A percentile compares a stretch with the other conserved stretches of the same genome.
Evolutionary conservation across 2,797 vertebrate genomes (phyloP).

Genomic region (Eutrigla gurnardus): DNA sequence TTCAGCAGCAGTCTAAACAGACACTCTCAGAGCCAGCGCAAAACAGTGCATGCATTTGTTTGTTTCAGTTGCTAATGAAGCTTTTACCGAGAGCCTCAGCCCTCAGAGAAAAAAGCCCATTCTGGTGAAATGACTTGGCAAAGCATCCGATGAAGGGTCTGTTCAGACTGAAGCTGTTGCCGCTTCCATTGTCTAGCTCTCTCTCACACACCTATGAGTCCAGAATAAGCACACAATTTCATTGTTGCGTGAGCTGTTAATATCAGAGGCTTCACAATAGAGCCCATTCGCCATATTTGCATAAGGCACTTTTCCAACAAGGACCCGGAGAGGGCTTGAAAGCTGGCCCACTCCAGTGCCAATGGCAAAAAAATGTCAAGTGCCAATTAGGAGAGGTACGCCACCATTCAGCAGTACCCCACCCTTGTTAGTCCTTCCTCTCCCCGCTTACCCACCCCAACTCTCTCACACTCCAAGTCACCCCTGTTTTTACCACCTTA

Average conservation of each 20-base stretch:
- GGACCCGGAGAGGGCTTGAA: slow-evolving; percentile 85
- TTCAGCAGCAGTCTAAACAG: slow-evolving; percentile 69
- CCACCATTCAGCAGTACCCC: slow-evolving; percentile 84
- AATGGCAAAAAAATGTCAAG: slow-evolving; percentile 88
- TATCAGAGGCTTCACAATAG: slow-evolving; percentile 85
- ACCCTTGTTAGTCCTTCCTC: slow-evolving; percentile 77
- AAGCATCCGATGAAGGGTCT: slow-evolving; percentile 79
- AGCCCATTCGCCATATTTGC: slow-evolving; percentile 86
- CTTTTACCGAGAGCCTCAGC: slow-evolving; percentile 71
- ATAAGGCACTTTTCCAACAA: slow-evolving; percentile 89
- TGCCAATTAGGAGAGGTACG: slow-evolving; percentile 89
- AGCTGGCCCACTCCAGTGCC: slow-evolving; percentile 85
- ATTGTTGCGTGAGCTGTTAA: slow-evolving; percentile 86
- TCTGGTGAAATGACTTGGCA: slow-evolving; percentile 79
- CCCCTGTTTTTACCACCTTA: slow-evolving; percentile 69
- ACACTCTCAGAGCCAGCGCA: slow-evolving; percentile 57
- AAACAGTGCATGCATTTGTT: slow-evolving; percentile 70
- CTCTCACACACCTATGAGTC: slow-evolving; percentile 83
- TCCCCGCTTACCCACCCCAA: slow-evolving; percentile 76
- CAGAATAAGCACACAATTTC: slow-evolving; percentile 80
- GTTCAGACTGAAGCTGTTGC: slow-evolving; percentile 81
- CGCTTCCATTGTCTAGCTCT: slow-evolving; percentile 77
- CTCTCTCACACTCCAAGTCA: slow-evolving; percentile 82
- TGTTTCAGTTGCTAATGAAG: slow-evolving; percentile 75
- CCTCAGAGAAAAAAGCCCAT: slow-evolving; percentile 69